Percentiles rank a stretch among this genome's conserved stretches.
phyloP scores from a whole-genome alignment of 2,888 invertebrate species.

The Chydorus sphaericus region DNA sequence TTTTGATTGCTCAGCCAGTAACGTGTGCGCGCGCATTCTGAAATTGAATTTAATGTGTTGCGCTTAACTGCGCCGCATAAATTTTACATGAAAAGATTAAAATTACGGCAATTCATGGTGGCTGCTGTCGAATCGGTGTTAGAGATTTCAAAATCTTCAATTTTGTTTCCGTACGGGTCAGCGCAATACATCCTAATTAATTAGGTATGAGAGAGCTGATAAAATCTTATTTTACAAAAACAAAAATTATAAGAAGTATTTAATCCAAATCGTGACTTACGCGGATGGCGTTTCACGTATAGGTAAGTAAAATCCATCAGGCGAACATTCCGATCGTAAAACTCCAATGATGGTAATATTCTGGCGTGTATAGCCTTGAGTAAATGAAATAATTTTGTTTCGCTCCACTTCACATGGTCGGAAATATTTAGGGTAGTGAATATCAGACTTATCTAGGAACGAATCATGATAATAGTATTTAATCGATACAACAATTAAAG shows the following conservation, averaged over 20 bases:
- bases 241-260: not conserved
- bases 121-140: not conserved
- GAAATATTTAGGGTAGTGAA: not conserved
- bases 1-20: not conserved
- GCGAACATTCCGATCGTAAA: not conserved
- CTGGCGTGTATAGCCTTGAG: not conserved
- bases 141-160: not conserved
- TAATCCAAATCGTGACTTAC: not conserved
- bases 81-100: too few relatives aligned
- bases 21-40: not conserved
- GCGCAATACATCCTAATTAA: not conserved
- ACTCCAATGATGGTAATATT: not conserved
- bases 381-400: not conserved
- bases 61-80: not conserved
- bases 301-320: not conserved
- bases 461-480: too few relatives aligned
- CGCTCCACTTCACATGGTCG: not conserved
- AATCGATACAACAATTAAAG: too few relatives aligned
- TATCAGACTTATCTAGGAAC: not conserved
- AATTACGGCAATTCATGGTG: not conserved
- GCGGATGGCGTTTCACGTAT: not conserved
- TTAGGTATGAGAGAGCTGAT: not conserved
- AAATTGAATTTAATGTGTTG: not conserved
- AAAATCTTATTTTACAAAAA: not conserved
- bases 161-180: not conserved